These are phyloP conservation scores for Hepsetus odoe DNA, from an alignment of 2,113 vertebrate species.

Conservation along the genomic window DNA sequence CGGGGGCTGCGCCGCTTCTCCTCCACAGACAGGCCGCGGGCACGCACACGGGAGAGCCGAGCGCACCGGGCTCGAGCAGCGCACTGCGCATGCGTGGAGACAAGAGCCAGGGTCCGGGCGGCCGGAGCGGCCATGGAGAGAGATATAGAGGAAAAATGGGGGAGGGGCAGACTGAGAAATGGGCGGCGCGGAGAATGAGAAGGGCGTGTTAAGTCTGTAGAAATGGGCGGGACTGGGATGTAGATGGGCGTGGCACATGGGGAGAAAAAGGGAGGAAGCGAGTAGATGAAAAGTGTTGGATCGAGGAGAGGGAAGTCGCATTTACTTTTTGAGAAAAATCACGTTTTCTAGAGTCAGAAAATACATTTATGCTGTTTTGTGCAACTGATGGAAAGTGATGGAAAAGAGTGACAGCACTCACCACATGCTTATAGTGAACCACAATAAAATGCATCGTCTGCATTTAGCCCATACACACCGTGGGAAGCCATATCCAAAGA, in stretches of 20 bases:
- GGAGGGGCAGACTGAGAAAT: neutral
- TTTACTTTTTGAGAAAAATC: no score
- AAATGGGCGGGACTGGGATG: neutral
- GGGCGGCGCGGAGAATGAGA: neutral
- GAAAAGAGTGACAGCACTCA: no score
- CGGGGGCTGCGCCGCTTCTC: conserved; percentile 44
- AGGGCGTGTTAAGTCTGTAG: no score
- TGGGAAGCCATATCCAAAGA: no score
- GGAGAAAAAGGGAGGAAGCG: neutral
- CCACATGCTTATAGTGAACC: no score
- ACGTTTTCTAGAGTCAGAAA: no score
- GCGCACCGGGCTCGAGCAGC: conserved; percentile 10
- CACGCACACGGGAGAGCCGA: neutral
- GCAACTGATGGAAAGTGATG: no score
- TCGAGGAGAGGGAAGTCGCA: neutral
- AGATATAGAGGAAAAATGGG: neutral
- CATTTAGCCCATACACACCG: no score
- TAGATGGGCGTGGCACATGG: neutral
- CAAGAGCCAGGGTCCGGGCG: neutral
- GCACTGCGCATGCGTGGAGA: conserved; percentile 60
- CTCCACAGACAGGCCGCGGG: conserved; percentile 52
- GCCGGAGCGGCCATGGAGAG: neutral
- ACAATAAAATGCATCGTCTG: no score
- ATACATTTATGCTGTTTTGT: no score
- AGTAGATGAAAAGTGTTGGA: neutral